Conservation (phyloP, 2,797 vertebrate species). For the Tangara arthus region DNA sequence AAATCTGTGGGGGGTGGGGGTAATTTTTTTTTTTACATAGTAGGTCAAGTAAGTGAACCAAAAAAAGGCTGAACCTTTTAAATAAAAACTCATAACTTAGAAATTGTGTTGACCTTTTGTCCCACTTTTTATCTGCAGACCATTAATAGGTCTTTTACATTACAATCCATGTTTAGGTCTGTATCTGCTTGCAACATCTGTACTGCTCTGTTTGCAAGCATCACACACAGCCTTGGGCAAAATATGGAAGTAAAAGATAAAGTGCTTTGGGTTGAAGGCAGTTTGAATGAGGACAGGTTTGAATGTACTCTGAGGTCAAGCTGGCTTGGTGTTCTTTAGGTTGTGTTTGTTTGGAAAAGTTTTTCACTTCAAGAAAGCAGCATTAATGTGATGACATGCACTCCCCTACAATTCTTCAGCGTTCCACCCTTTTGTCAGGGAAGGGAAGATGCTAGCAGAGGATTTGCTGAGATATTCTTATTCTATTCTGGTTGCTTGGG, state of each 20-base stretch:
- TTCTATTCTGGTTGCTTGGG: neutral
- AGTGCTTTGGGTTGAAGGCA: neutral
- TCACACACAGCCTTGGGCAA: neutral
- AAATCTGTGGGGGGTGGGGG: neutral
- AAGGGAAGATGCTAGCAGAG: neutral
- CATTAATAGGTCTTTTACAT: neutral
- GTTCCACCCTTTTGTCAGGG: neutral
- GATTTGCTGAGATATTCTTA: neutral
- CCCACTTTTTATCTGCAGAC: neutral
- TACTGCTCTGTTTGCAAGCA: neutral
- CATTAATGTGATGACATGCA: neutral
- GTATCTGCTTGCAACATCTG: neutral
- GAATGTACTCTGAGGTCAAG: neutral
- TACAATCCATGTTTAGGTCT: neutral
- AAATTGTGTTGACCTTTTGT: neutral
- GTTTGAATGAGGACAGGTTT: neutral
- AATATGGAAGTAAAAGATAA: neutral
- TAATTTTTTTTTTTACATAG: neutral
- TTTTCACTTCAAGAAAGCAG: neutral
- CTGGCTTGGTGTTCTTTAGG: neutral
- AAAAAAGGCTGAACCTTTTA: neutral
- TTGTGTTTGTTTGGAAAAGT: neutral
- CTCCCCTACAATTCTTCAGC: neutral
- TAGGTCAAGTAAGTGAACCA: neutral
- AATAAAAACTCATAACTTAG: neutral